Evolutionary conservation across 2,888 invertebrate genomes (phyloP).

Genomic region (Harpagoxenus sublaevis): DNA sequence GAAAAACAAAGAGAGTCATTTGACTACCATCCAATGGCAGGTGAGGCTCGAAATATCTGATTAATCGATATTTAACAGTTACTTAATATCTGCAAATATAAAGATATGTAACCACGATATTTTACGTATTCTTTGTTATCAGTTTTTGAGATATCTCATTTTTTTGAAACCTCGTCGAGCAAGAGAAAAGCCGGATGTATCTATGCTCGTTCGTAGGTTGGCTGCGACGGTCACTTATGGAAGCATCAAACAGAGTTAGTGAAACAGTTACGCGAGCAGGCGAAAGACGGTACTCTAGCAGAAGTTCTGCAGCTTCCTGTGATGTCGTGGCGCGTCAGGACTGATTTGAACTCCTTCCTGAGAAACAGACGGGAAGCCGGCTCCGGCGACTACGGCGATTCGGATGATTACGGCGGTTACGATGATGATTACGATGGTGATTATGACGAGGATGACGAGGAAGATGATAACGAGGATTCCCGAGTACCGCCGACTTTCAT

Average conservation of each 20-base stretch:
- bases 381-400: constrained; percentile 82
- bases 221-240: constrained; percentile 92
- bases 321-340: constrained; percentile 90
- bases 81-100: not conserved
- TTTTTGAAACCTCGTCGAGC: not conserved
- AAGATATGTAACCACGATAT: not conserved
- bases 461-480: constrained; percentile 82
- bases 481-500: constrained; percentile 71
- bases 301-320: constrained; percentile 91
- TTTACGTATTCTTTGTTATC: not conserved
- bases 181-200: not conserved
- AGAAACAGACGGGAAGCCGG: constrained; percentile 83
- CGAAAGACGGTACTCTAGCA: constrained; percentile 91
- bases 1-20: constrained; percentile 85
- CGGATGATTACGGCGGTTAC: constrained; percentile 81
- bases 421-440: constrained; percentile 82
- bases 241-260: constrained; percentile 89
- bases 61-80: not conserved
- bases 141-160: not conserved
- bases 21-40: constrained; percentile 87
- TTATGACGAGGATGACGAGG: constrained; percentile 78
- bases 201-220: constrained; percentile 87
- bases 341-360: constrained; percentile 75
- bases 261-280: constrained; percentile 90
- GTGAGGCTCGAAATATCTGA: constrained; percentile 73